Conservation (phyloP, 2,113 vertebrate species). For the Capreolus pygargus region DNA sequence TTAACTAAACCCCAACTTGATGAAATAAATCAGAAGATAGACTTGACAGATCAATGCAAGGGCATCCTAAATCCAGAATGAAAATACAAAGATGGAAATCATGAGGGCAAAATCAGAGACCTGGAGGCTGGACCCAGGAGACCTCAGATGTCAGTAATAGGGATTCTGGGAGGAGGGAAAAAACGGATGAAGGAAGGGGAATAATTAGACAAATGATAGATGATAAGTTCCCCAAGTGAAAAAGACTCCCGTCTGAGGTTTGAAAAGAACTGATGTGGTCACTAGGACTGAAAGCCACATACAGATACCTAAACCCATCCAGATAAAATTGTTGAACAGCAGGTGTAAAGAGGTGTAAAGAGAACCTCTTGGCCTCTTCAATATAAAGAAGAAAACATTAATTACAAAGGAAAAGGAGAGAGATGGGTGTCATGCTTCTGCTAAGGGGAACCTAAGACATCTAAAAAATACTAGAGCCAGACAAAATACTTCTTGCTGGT, state of each 20-base stretch:
- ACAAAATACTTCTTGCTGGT: neutral
- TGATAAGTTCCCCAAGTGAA: neutral
- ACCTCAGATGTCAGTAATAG: neutral
- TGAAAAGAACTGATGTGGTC: neutral
- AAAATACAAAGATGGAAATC: neutral
- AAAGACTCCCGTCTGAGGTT: neutral
- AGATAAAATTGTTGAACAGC: neutral
- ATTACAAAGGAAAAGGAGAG: neutral
- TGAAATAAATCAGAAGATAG: neutral
- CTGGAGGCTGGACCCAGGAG: neutral
- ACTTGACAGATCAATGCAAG: neutral
- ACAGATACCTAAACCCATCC: neutral
- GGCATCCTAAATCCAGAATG: neutral
- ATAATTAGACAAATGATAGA: neutral
- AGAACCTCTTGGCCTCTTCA: neutral
- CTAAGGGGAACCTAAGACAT: neutral
- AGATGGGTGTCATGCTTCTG: neutral
- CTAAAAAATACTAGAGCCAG: neutral
- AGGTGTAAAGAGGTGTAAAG: neutral
- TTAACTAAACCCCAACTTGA: neutral
- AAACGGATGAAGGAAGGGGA: neutral
- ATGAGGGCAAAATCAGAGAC: neutral
- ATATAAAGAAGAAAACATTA: neutral
- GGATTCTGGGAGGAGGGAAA: neutral
- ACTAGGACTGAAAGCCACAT: neutral